These are phyloP conservation scores for Rhabdophis nuchalis DNA, from an alignment of 2,797 vertebrate genomes.

Conservation along the genomic window DNA sequence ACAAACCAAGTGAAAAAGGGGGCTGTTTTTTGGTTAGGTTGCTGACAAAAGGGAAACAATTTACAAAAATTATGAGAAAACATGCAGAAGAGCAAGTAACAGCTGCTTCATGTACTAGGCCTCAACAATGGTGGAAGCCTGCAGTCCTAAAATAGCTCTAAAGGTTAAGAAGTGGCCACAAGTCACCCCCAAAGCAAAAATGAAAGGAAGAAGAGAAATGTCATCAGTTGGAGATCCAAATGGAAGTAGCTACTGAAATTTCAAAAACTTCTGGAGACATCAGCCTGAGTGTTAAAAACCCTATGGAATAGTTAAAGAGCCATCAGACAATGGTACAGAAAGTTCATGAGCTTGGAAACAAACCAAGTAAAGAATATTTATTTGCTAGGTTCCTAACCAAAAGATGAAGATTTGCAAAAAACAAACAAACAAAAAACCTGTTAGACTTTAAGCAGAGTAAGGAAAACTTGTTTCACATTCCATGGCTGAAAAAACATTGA, in stretches of 20 bases:
- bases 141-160: background rate
- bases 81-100: too few relatives aligned
- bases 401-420: background rate
- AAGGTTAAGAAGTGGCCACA: background rate
- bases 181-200: too few relatives aligned
- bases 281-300: too few relatives aligned
- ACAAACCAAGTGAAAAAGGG: background rate
- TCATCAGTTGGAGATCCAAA: too few relatives aligned
- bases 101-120: too few relatives aligned
- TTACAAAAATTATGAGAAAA: too few relatives aligned
- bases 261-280: too few relatives aligned
- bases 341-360: background rate
- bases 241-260: too few relatives aligned
- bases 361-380: background rate
- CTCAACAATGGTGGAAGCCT: background rate
- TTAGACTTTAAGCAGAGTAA: rapidly evolving
- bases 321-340: background rate
- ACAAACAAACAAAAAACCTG: too few relatives aligned
- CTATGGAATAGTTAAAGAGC: background rate
- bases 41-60: background rate
- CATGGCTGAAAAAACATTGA: rapidly evolving
- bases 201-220: too few relatives aligned
- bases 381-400: background rate
- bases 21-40: rapidly evolving
- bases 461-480: rapidly evolving